Conservation (phyloP, 2,797 vertebrate species). For the Gymnocypris eckloni region DNA sequence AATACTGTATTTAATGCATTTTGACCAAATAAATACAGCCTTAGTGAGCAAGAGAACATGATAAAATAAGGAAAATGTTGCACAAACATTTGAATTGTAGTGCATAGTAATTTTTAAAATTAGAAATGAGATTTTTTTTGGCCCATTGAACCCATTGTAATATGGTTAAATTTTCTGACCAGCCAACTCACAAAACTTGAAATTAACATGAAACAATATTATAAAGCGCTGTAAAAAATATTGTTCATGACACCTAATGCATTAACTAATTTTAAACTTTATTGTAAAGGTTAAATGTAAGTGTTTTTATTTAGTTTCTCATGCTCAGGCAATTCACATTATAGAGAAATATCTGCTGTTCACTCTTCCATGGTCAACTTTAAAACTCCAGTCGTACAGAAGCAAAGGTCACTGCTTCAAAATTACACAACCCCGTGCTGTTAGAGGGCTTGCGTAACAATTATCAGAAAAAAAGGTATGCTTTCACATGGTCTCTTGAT, state of each 20-base stretch:
- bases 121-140: background rate
- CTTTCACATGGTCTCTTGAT: conserved; percentile 34
- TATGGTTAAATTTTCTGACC: background rate
- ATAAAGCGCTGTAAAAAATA: background rate
- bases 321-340: background rate
- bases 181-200: background rate
- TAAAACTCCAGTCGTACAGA: conserved; percentile 48
- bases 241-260: background rate
- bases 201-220: background rate
- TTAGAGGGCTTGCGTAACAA: conserved; percentile 50
- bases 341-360: conserved; percentile 31
- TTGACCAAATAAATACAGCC: background rate
- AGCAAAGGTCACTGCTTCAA: conserved; percentile 68
- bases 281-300: too few species aligned
- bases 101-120: background rate
- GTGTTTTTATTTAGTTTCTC: background rate
- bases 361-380: background rate
- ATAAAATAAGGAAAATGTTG: background rate
- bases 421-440: conserved; percentile 66
- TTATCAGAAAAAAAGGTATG: conserved; percentile 42
- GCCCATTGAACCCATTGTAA: background rate
- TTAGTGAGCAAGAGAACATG: background rate
- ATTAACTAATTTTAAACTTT: background rate
- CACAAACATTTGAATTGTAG: background rate
- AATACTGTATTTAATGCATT: background rate